Evolutionary conservation across 2,888 invertebrate genomes (phyloP).

Genomic region (Cheiracanthium punctorium): DNA sequence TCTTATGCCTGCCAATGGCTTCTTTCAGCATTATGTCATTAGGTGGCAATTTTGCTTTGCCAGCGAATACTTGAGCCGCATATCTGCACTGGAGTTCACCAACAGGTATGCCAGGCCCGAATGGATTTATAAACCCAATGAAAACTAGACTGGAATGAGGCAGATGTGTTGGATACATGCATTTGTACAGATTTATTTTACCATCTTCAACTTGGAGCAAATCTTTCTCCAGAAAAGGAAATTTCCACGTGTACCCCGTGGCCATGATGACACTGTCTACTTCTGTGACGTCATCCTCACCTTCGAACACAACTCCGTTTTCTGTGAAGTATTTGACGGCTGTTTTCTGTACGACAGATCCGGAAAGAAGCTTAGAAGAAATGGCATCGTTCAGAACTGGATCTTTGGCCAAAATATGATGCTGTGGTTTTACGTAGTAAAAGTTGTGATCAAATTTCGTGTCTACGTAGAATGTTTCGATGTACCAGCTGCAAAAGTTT

Average conservation of each 20-base stretch:
- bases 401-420: slow-evolving; percentile 73
- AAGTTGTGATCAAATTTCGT: slow-evolving; percentile 75
- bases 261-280: slow-evolving; percentile 75
- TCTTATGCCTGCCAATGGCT: slow-evolving; percentile 1
- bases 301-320: slow-evolving; percentile 73
- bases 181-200: slow-evolving; percentile 71
- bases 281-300: slow-evolving; percentile 72
- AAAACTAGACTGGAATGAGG: slow-evolving; percentile 73
- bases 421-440: slow-evolving; percentile 76
- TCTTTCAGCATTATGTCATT: slow-evolving; percentile 59
- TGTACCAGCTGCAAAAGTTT: slow-evolving; percentile 25
- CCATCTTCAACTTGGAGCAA: slow-evolving; percentile 48
- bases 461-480: slow-evolving; percentile 72
- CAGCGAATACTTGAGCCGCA: slow-evolving; percentile 47
- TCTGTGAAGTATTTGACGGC: slow-evolving; percentile 74
- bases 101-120: slow-evolving; percentile 70
- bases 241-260: slow-evolving; percentile 75
- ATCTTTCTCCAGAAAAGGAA: slow-evolving; percentile 75
- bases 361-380: slow-evolving; percentile 76
- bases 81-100: slow-evolving; percentile 71
- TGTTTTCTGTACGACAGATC: slow-evolving; percentile 74
- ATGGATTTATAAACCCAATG: slow-evolving; percentile 72
- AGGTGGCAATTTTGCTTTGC: slow-evolving; percentile 40
- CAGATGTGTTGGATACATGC: slow-evolving; percentile 73
- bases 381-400: slow-evolving; percentile 76